Percentiles rank a stretch among this genome's conserved stretches.
phyloP scores from a whole-genome alignment of 2,113 vertebrate species.

The Nesogale talazaci region DNA sequence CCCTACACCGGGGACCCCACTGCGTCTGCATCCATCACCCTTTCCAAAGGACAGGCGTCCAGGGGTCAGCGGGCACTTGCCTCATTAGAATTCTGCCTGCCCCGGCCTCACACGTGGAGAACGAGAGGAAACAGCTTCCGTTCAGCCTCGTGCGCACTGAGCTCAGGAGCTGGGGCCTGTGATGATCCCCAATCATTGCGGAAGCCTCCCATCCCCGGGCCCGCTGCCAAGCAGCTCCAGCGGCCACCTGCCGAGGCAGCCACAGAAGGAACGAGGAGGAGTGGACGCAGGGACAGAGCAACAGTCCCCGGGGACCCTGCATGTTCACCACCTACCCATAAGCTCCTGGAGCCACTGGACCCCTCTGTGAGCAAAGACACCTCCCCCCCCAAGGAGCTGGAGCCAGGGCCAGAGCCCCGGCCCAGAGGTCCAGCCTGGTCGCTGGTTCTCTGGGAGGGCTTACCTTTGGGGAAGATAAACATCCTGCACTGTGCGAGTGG shows the following conservation, averaged over 20 bases:
- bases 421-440: background rate
- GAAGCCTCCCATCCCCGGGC: constrained; percentile 40
- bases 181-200: constrained; percentile 17
- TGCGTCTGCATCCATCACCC: background rate
- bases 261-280: background rate
- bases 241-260: background rate
- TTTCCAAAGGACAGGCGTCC: constrained; percentile 66
- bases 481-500: rapidly evolving
- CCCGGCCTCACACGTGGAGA: constrained; percentile 6
- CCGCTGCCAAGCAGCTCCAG: background rate
- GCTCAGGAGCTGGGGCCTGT: background rate
- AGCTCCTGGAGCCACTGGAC: rapidly evolving
- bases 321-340: background rate
- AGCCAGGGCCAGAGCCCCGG: background rate
- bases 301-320: rapidly evolving
- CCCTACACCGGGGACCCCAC: background rate
- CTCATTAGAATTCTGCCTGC: constrained; percentile 9
- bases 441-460: background rate
- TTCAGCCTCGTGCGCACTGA: constrained; percentile 13
- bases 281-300: rapidly evolving
- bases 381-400: background rate
- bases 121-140: background rate
- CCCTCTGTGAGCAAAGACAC: background rate
- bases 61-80: background rate
- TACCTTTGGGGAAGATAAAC: background rate